Evolutionary conservation across 2,113 vertebrate genomes (phyloP).

Genomic region (Collichthys lucidus): DNA sequence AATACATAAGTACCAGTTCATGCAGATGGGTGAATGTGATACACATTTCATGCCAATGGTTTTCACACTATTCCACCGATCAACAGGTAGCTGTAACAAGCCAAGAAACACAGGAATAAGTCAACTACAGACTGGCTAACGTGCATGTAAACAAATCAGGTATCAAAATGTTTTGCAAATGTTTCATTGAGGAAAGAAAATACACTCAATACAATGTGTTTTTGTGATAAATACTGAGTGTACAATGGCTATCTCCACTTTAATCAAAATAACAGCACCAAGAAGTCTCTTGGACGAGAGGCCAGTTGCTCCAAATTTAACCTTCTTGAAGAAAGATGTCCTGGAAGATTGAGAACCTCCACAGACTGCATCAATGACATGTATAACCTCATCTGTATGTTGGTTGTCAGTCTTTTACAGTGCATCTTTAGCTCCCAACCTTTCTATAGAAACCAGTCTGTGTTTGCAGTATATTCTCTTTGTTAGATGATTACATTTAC

Average conservation of each 20-base stretch:
- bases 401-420: background rate
- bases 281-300: no score
- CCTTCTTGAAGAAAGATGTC: no score
- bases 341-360: no score
- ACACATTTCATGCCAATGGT: background rate
- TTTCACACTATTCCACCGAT: no score
- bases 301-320: no score
- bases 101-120: background rate
- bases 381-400: background rate
- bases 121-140: background rate
- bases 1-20: background rate
- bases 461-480: slow-evolving; percentile 34
- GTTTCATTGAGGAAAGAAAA: background rate
- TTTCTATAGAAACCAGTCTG: slow-evolving; percentile 2
- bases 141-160: no score
- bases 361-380: background rate
- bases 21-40: background rate
- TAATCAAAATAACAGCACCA: no score
- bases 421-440: background rate
- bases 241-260: no score
- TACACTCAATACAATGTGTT: background rate
- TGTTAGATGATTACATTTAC: slow-evolving; percentile 72
- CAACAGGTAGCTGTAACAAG: background rate
- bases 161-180: no score
- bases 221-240: background rate